These are phyloP conservation scores for Drosophila longiperda DNA, from an alignment of 2,888 invertebrate species.

Conservation along the genomic window DNA sequence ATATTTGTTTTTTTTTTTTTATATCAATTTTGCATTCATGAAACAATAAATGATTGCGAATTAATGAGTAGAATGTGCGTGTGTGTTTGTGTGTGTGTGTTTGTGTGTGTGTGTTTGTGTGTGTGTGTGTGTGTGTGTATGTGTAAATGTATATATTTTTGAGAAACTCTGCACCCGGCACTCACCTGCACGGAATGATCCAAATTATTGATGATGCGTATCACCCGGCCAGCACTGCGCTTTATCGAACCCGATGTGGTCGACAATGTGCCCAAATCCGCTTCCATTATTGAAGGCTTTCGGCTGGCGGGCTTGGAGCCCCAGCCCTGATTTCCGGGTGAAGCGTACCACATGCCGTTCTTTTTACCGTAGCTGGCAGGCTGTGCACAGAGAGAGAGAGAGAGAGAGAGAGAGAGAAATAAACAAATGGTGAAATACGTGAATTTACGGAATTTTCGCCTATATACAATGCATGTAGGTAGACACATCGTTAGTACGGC, in stretches of 20 bases:
- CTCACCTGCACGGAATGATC: constrained; percentile 95
- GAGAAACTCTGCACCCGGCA: constrained; percentile 16
- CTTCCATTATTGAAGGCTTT: constrained; percentile 93
- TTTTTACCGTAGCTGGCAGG: constrained; percentile 96
- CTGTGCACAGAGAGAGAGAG: constrained; percentile 85
- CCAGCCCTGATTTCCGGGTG: constrained; percentile 87
- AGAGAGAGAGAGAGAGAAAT: constrained; percentile 32
- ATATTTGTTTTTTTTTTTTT: not conserved
- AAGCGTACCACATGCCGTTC: constrained; percentile 94
- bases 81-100: not conserved
- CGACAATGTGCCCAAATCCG: constrained; percentile 89
- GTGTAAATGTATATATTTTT: constrained; percentile 1
- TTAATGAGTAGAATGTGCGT: not conserved
- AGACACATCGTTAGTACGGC: constrained; percentile 43
- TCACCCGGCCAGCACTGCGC: constrained; percentile 93
- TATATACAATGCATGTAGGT: constrained; percentile 17
- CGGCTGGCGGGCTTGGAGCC: constrained; percentile 90
- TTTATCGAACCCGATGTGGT: constrained; percentile 88
- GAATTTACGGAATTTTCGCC: constrained; percentile 45
- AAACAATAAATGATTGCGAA: constrained; percentile 51
- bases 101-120: not conserved
- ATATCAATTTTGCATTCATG: constrained; percentile 32
- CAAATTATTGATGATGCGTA: constrained; percentile 96
- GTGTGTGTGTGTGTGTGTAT: not conserved
- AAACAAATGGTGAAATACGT: constrained; percentile 53